Evolutionary conservation across 2,113 vertebrate genomes (phyloP), one percentile per base, ranked within the genome.

Genomic region (Echinops telfairi): DNA sequence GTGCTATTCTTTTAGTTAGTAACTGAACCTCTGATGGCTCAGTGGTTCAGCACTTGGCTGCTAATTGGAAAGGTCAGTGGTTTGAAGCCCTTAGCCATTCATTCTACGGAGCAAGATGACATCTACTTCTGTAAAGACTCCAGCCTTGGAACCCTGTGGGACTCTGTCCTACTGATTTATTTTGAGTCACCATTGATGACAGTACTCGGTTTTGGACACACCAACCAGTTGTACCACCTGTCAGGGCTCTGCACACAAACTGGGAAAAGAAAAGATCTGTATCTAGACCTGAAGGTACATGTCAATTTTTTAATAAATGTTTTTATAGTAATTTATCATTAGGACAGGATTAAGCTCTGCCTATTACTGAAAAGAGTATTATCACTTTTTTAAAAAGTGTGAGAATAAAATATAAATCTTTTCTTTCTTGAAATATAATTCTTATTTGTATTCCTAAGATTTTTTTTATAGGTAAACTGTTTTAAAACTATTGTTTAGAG

Each of bases 271-370:
- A 86, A 91, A 66, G 64, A 43, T 79, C 31, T 3, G 86, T 53
- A 9, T 81, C 93, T 92, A 89, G 47, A 90, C 94, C 36, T 93
- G 88, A 93, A 84, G 31, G 23, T 81, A 68, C 60, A 40, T 0
- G 68, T 22, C n/a, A 91, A 36, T 78, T 3, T 91, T 93, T 91
- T 68, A 12, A 90, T 91, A 78, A 75, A 68, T 81, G 38, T 60
- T 47, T 91, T 6, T 86, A n/a, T 81, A 60, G 83, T 91, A 71
- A 87, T 82, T 82, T 92, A 25, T 71, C 15, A 86, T 80, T 78
- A 71, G 33, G 89, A 81, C 19, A 89, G 78, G 81, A 86, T 89
- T 86, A 71, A 17, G 77, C 84, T 91, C 31, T 91, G 6, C 92
- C 25, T 8, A 89, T 15, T 80, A 81, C 38, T 84, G 40, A 36